These are phyloP conservation scores for Oreochromis mossambicus DNA, from an alignment of 2,797 vertebrate genomes.

Conservation along the genomic window DNA sequence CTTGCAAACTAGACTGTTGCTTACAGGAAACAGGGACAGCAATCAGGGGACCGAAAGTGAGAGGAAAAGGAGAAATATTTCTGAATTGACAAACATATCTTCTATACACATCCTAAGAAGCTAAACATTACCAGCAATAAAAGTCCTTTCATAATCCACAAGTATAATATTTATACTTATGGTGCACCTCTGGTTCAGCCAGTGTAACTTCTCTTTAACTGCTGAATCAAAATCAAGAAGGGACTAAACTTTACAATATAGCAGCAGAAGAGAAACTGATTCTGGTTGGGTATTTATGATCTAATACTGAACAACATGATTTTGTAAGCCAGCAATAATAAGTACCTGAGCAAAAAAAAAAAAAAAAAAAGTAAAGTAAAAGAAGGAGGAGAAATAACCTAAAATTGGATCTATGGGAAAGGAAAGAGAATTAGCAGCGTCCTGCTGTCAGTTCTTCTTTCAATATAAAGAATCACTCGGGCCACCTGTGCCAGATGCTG, in stretches of 20 bases:
- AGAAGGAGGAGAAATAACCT: background rate
- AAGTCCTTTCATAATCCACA: background rate
- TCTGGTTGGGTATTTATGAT: background rate
- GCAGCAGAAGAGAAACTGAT: background rate
- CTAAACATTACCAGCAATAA: background rate
- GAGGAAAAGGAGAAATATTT: background rate
- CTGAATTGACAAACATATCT: background rate
- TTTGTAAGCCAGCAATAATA: background rate
- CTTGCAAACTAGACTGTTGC: constrained; percentile 16
- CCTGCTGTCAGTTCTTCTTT: constrained; percentile 38
- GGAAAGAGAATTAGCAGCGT: background rate
- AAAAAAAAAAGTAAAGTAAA: background rate
- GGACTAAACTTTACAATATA: background rate
- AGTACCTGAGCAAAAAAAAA: background rate
- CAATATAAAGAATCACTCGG: constrained; percentile 43
- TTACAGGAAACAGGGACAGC: background rate
- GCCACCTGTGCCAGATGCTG: constrained; percentile 61
- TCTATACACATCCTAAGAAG: background rate
- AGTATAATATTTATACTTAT: background rate
- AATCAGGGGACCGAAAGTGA: background rate
- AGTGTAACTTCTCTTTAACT: background rate
- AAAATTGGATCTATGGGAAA: background rate
- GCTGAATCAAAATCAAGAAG: background rate
- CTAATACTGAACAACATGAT: background rate
- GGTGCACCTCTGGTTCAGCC: background rate